These are phyloP conservation scores for Indicator indicator DNA, from an alignment of 2,113 vertebrate species.

Conservation along the genomic window DNA sequence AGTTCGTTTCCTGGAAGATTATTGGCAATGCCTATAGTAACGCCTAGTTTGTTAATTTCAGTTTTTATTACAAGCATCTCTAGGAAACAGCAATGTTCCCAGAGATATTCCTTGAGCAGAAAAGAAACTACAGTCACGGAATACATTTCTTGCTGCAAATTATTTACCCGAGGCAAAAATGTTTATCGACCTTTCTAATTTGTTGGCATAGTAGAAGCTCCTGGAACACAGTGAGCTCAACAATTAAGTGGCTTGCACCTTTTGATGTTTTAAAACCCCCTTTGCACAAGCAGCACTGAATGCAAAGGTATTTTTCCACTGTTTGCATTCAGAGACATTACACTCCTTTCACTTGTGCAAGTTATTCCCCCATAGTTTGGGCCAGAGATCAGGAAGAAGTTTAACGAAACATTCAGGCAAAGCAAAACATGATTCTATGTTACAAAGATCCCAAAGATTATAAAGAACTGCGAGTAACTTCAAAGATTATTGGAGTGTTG, in stretches of 20 bases:
- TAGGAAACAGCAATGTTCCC: slow-evolving; percentile 11
- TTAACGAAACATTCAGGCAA: not conserved
- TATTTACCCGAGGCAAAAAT: slow-evolving; percentile 19
- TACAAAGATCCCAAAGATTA: not conserved
- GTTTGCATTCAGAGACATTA: not conserved
- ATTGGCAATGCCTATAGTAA: slow-evolving; percentile 7
- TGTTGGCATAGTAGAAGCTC: not conserved
- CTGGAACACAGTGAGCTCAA: not conserved
- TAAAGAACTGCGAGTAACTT: not conserved
- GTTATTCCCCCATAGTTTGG: not conserved
- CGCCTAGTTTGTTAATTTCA: slow-evolving; percentile 31
- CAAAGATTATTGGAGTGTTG: not conserved
- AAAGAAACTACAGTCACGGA: not conserved
- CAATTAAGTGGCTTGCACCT: not conserved
- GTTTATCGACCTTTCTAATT: slow-evolving; percentile 1
- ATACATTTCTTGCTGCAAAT: slow-evolving; percentile 32
- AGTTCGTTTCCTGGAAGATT: slow-evolving; percentile 21
- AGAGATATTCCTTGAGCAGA: slow-evolving; percentile 25
- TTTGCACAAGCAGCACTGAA: not conserved
- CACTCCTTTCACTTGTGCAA: not conserved
- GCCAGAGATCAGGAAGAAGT: not conserved
- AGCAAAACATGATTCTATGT: not conserved
- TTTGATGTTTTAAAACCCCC: not conserved
- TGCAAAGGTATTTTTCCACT: not conserved
- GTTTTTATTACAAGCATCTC: slow-evolving; percentile 29